Conservation (phyloP, 2,888 invertebrate species). For the Acheta domesticus region DNA sequence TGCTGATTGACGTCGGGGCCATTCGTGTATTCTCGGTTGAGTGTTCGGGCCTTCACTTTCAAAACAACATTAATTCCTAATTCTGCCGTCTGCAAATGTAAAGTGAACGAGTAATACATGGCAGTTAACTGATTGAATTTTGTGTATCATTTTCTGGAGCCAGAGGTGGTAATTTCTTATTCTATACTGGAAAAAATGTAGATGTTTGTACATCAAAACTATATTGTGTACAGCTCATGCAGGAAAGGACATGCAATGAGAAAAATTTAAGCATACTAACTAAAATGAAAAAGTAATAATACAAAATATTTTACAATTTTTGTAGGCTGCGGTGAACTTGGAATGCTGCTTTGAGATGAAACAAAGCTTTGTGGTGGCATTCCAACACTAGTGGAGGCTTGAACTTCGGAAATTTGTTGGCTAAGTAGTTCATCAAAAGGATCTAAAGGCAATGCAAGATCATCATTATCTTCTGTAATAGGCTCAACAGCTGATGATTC, state of each 20-base stretch:
- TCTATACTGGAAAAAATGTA: background rate
- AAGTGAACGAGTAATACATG: too few relatives aligned
- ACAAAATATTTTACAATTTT: too few relatives aligned
- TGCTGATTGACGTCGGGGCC: too few relatives aligned
- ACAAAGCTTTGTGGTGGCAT: background rate
- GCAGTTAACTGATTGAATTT: background rate
- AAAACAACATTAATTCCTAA: too few relatives aligned
- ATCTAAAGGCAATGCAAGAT: constrained; percentile 50
- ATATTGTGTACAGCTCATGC: too few relatives aligned
- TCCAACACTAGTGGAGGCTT: background rate
- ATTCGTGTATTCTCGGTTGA: too few relatives aligned
- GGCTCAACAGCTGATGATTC: constrained; percentile 45
- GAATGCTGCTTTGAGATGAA: background rate
- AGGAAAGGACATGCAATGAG: too few relatives aligned
- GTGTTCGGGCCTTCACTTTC: too few relatives aligned
- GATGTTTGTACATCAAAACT: background rate
- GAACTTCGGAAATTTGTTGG: constrained; percentile 23
- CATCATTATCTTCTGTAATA: constrained; percentile 39
- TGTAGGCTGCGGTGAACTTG: background rate
- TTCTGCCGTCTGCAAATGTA: too few relatives aligned
- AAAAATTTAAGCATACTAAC: too few relatives aligned
- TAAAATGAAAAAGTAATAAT: too few relatives aligned
- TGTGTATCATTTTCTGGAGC: background rate
- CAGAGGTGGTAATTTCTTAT: background rate
- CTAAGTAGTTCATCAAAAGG: constrained; percentile 61